These are phyloP conservation scores for Pomacea canaliculata DNA, from an alignment of 2,888 invertebrate species.

Conservation along the genomic window DNA sequence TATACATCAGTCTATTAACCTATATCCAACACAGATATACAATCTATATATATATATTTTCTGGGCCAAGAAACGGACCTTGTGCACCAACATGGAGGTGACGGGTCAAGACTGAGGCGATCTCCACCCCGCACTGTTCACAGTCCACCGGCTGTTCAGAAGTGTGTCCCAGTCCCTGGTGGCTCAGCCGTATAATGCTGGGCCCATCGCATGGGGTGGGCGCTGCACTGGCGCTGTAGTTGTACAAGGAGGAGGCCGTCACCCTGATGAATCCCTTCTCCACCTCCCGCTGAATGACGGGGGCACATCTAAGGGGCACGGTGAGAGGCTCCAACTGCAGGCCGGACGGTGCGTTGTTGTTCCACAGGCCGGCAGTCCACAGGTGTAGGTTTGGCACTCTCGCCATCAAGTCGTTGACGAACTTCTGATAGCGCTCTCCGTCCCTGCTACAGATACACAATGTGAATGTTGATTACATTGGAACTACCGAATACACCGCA, in stretches of 20 bases:
- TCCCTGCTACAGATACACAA: no score
- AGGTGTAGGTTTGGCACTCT: not conserved
- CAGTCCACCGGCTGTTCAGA: not conserved
- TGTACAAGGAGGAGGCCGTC: not conserved
- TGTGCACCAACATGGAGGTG: no score
- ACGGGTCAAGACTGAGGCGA: not conserved
- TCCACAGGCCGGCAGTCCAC: not conserved
- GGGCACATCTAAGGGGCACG: not conserved
- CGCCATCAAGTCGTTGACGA: not conserved
- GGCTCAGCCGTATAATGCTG: not conserved
- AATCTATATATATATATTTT: no score
- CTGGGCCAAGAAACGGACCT: no score
- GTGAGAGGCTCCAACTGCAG: not conserved
- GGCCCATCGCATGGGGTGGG: not conserved
- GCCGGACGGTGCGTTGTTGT: not conserved
- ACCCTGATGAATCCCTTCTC: not conserved
- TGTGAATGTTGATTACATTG: no score
- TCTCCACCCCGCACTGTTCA: not conserved
- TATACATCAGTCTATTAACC: no score
- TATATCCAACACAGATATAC: no score
- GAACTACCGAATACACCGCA: no score
- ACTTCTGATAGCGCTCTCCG: not conserved
- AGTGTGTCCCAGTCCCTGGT: not conserved
- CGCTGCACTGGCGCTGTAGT: not conserved
- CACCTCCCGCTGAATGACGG: conserved; percentile 1